phyloP scores from a whole-genome alignment of 2,113 vertebrate species.

The Anhinga anhinga region DNA sequence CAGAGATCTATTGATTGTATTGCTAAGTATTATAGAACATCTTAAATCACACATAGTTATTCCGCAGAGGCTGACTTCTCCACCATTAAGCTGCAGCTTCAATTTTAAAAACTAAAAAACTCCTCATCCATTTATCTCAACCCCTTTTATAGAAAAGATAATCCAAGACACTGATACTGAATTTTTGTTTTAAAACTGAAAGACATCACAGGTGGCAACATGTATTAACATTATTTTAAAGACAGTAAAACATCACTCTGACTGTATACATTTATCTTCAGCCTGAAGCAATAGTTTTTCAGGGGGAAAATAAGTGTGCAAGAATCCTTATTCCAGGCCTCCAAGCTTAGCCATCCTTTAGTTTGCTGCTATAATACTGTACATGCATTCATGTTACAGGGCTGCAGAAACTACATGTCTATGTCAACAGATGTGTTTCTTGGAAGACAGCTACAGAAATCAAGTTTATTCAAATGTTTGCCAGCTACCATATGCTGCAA shows the following conservation, averaged over 20 bases:
- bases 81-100: neutral
- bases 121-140: neutral
- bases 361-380: neutral
- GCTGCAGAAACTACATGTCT: conserved; percentile 47
- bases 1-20: neutral
- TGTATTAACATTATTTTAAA: neutral
- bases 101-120: neutral
- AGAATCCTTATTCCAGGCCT: neutral
- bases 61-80: neutral
- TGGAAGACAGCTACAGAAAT: conserved; percentile 64
- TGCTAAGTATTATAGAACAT: neutral
- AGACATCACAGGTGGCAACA: neutral
- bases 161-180: neutral
- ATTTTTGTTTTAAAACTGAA: neutral
- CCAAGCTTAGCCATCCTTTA: neutral
- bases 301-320: neutral
- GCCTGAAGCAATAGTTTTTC: neutral
- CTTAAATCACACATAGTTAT: neutral
- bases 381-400: conserved; percentile 12
- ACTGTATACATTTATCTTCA: neutral
- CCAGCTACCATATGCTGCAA: conserved; percentile 61
- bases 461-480: conserved; percentile 58
- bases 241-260: neutral
- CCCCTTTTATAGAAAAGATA: neutral
- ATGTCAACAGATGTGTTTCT: conserved; percentile 66